Evolutionary conservation across 2,113 vertebrate genomes (phyloP).

Genomic region (Albula goreensis): DNA sequence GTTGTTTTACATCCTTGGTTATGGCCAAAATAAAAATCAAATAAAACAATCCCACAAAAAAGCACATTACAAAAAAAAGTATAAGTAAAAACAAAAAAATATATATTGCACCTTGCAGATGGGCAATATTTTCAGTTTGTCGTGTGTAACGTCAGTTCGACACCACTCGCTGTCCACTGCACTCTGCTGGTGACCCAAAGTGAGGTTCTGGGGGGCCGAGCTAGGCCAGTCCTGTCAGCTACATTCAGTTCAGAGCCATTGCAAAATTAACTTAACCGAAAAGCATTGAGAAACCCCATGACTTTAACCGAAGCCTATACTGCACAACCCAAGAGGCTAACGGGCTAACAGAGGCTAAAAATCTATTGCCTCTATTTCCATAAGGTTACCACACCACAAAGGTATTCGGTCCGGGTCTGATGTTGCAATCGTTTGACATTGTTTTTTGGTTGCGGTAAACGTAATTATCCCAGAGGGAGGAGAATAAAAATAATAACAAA

Average conservation of each 20-base stretch:
- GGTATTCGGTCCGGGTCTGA: background rate
- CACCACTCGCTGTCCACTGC: constrained; percentile 62
- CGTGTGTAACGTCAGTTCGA: constrained; percentile 65
- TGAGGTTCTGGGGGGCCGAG: constrained; percentile 68
- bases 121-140: constrained; percentile 60
- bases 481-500: too few species aligned
- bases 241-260: constrained; percentile 74
- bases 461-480: background rate
- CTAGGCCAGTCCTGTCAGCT: constrained; percentile 70
- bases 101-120: constrained; percentile 71
- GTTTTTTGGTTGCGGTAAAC: background rate
- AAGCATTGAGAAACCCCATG: constrained; percentile 47
- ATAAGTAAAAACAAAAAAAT: constrained; percentile 40
- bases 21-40: constrained; percentile 30
- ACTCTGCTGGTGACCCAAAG: constrained; percentile 78
- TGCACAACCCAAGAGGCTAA: background rate
- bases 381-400: too few species aligned
- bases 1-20: constrained; percentile 32
- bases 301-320: too few species aligned
- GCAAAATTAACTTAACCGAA: constrained; percentile 56
- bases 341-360: background rate
- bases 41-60: constrained; percentile 16
- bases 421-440: background rate
- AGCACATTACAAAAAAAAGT: constrained; percentile 16
- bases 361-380: background rate